Evolutionary conservation across 1,140 invertebrate genomes (phyloP).

Genomic region (Paraescarpia echinospica): DNA sequence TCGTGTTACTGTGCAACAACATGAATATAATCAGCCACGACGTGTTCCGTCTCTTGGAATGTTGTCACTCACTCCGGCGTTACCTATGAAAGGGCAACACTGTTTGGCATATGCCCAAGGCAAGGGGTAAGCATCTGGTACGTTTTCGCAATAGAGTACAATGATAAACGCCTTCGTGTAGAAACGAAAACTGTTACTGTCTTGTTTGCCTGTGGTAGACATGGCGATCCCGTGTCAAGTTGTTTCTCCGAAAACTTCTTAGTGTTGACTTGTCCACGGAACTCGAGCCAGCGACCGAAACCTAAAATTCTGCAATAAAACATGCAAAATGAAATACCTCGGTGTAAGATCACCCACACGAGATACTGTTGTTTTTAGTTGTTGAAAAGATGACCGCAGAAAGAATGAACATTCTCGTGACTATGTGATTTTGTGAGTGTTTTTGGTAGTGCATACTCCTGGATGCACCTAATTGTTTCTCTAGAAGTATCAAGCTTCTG

Average conservation of each 20-base stretch:
- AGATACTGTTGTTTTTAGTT: not conserved
- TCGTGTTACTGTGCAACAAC: not conserved
- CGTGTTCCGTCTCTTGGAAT: not conserved
- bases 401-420: not conserved
- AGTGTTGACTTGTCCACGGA: not conserved
- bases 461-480: not conserved
- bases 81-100: not conserved
- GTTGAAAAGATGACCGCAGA: not conserved
- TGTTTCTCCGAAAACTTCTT: not conserved
- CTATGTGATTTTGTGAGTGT: not conserved
- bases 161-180: not conserved
- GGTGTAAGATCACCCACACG: not conserved
- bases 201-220: not conserved
- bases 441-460: not conserved
- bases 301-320: constrained; percentile 1
- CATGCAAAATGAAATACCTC: not conserved
- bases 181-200: not conserved
- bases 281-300: not conserved
- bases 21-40: not conserved
- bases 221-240: not conserved
- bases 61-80: not conserved
- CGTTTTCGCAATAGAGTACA: not conserved
- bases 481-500: not conserved
- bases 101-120: not conserved
- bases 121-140: not conserved